Base-by-base conservation (phyloP, 2,797 vertebrate genomes). In the Odontamblyopus rebecca region DNA sequence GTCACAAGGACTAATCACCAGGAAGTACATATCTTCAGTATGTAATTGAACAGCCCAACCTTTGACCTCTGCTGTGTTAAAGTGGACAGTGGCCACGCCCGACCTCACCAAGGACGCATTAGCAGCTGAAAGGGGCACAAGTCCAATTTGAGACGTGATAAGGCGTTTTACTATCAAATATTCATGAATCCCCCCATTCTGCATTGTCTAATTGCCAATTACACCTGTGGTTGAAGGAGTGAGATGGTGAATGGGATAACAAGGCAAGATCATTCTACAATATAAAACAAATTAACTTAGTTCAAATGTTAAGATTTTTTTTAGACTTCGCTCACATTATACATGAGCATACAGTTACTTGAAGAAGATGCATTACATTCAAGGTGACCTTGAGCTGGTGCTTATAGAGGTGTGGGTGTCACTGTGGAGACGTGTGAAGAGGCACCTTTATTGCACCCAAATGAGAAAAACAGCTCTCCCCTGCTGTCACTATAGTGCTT, bases 91-190 rank as follows among this genome's bases (percentile, higher is more conserved):
- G 66, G 64, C 50, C 48, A 70, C 27, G 67, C 71, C 64, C 68
- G 77, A 75, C 69, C 15, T 1, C n/a, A 57, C 64, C 83, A 84
- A 88, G 86, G 85, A 82, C 84, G 71, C 83, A 85, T 85, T 71
- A 80, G 72, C 72, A 71, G 73, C 79, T 6, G 73, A 62, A 61
- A 71, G 77, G 75, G 50, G 72, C 81, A 81, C 69, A 27, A 27
- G 69, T 51, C 73, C 83, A 85, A 88, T 85, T 32, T 68, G 63
- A 87, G 85, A 79, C 72, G 70, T 15, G 50, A 76, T 73, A 69
- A 87, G 69, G 73, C 71, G 62, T 75, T 86, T 82, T 69, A 75
- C 35, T 23, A 88, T 90, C 65, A 89, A 91, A 90, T 87, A 90
- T 90, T 89, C 85, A 91, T 88, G 86, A 90, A 81, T 76, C 70